These are phyloP conservation scores for Mythimna albipuncta DNA, from an alignment of 2,888 invertebrate species.

Conservation along the genomic window DNA sequence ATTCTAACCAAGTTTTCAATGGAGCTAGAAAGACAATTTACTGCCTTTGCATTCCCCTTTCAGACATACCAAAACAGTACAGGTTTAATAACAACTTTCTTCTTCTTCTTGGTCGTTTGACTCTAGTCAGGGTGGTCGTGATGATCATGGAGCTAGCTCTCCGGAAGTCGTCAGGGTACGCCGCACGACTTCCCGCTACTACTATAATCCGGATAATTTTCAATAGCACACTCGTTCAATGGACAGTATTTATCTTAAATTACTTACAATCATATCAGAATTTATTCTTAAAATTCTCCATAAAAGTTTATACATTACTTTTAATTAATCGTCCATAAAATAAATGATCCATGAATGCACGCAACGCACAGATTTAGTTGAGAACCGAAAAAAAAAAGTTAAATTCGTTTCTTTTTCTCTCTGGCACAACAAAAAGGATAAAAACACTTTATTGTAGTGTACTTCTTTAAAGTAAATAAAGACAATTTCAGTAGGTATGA, in stretches of 20 bases:
- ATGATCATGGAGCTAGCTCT: no score
- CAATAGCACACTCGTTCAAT: not conserved
- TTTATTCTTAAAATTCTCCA: conserved; percentile 40
- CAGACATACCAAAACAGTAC: conserved; percentile 10
- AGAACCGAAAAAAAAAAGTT: not conserved
- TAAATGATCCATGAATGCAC: not conserved
- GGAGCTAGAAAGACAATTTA: conserved; percentile 20
- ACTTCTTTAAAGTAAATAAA: no score
- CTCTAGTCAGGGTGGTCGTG: no score
- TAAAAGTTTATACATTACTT: conserved; percentile 2
- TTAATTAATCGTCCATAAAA: not conserved
- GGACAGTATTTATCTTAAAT: conserved; percentile 18
- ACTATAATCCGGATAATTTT: no score
- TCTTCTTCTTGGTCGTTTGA: no score
- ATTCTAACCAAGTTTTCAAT: conserved; percentile 17
- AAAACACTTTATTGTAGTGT: not conserved
- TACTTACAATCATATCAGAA: conserved; percentile 35
- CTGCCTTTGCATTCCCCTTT: conserved; percentile 7
- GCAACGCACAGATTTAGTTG: not conserved
- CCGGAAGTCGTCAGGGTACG: no score
- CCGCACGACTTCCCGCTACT: no score
- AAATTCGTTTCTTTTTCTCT: not conserved
- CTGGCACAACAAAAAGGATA: not conserved
- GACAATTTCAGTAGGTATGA: not conserved
- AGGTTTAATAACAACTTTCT: conserved; percentile 17